These are phyloP conservation scores for Zelleria hepariella DNA, from an alignment of 2,888 invertebrate genomes.

Conservation along the genomic window DNA sequence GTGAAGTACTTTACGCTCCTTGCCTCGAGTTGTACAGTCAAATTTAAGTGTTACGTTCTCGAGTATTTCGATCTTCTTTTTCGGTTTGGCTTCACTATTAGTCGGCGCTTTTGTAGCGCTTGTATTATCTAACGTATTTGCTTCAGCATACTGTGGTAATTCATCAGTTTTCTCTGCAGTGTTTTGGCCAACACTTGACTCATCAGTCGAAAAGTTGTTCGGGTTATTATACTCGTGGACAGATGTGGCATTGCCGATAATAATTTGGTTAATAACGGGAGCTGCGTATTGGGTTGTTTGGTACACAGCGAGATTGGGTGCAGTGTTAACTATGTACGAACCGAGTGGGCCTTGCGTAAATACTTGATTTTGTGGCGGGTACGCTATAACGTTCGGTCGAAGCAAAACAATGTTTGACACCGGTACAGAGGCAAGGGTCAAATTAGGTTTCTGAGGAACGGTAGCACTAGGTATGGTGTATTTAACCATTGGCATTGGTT, in stretches of 20 bases:
- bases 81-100: background rate
- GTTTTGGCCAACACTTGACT: background rate
- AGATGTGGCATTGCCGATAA: constrained; percentile 28
- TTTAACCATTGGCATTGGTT: too few species aligned
- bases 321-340: constrained; percentile 23
- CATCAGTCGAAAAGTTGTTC: background rate
- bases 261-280: constrained; percentile 30
- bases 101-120: background rate
- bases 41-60: background rate
- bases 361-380: background rate
- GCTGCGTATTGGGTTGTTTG: constrained; percentile 32
- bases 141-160: background rate
- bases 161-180: background rate
- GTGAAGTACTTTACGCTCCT: background rate
- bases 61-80: background rate
- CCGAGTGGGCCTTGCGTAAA: too few species aligned
- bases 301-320: constrained; percentile 32
- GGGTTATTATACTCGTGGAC: background rate
- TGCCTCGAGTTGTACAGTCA: background rate
- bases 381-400: too few species aligned
- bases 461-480: too few species aligned
- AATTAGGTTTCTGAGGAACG: background rate
- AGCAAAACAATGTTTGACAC: background rate
- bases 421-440: background rate
- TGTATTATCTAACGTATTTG: background rate